Conservation (phyloP, 1,140 invertebrate genomes). For the Drosophila varians region DNA sequence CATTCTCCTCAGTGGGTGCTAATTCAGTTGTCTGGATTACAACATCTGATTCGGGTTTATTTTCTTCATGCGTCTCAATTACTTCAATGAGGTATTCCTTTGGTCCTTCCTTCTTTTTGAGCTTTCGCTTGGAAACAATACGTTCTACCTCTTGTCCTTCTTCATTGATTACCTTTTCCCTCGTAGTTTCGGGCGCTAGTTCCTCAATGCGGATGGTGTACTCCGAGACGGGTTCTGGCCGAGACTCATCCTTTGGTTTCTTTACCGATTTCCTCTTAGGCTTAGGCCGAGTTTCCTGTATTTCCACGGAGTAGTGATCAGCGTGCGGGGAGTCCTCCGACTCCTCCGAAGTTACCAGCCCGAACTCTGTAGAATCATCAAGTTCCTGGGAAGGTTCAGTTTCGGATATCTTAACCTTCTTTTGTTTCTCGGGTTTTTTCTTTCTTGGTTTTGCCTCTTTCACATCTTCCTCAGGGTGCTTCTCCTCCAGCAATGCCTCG, state of each 20-base stretch:
- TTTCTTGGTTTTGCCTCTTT: constrained; percentile 59
- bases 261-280: constrained; percentile 63
- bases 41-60: constrained; percentile 69
- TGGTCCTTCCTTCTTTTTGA: constrained; percentile 65
- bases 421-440: constrained; percentile 76
- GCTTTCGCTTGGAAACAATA: constrained; percentile 61
- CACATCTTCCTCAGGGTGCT: constrained; percentile 4
- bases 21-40: constrained; percentile 71
- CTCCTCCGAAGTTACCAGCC: constrained; percentile 35
- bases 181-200: constrained; percentile 60
- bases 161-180: constrained; percentile 75
- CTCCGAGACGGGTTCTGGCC: neutral
- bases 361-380: constrained; percentile 6
- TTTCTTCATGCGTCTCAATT: constrained; percentile 75
- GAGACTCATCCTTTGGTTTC: constrained; percentile 14
- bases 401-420: constrained; percentile 56
- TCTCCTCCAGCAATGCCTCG: constrained; percentile 15
- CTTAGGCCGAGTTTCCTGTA: constrained; percentile 34
- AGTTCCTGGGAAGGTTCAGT: constrained; percentile 1
- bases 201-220: constrained; percentile 77
- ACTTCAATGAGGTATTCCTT: constrained; percentile 75
- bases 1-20: constrained; percentile 62
- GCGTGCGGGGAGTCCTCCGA: neutral
- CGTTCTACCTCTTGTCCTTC: constrained; percentile 71
- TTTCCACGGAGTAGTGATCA: constrained; percentile 42